Conservation (phyloP, 1,140 invertebrate genomes). For the Ceratina calcarata region DNA sequence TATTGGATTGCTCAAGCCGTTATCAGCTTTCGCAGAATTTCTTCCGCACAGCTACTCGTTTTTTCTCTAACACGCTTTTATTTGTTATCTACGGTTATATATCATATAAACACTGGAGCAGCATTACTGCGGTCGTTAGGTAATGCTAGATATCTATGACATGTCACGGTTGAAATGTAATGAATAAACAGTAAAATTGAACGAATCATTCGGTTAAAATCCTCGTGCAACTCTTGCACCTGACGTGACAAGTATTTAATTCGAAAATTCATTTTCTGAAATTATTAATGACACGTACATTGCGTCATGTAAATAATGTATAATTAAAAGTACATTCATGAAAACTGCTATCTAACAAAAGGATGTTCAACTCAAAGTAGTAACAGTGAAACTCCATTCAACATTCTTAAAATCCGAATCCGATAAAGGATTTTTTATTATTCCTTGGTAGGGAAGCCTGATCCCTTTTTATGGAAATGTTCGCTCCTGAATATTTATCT, state of each 20-base stretch:
- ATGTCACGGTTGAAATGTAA: neutral
- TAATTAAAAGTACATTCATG: too few relatives aligned
- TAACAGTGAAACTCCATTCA: too few relatives aligned
- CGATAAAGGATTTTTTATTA: neutral
- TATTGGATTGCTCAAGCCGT: neutral
- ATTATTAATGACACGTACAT: too few relatives aligned
- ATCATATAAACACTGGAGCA: neutral
- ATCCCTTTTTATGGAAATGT: neutral
- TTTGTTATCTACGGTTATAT: neutral
- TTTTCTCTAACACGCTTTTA: neutral
- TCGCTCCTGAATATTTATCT: neutral
- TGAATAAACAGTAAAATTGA: neutral
- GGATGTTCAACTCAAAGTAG: too few relatives aligned
- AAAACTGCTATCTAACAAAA: too few relatives aligned
- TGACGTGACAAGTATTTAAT: too few relatives aligned
- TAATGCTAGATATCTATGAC: neutral
- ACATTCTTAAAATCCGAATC: too few relatives aligned
- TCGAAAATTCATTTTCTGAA: too few relatives aligned
- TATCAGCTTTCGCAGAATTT: conserved; percentile 1
- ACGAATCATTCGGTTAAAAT: neutral
- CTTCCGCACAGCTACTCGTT: neutral
- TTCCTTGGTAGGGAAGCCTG: too few relatives aligned
- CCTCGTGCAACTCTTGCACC: neutral
- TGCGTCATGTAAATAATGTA: too few relatives aligned
- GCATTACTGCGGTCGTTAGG: neutral